Base-by-base conservation (phyloP, 2,113 vertebrate species). In the Motacilla tschutschensis region DNA sequence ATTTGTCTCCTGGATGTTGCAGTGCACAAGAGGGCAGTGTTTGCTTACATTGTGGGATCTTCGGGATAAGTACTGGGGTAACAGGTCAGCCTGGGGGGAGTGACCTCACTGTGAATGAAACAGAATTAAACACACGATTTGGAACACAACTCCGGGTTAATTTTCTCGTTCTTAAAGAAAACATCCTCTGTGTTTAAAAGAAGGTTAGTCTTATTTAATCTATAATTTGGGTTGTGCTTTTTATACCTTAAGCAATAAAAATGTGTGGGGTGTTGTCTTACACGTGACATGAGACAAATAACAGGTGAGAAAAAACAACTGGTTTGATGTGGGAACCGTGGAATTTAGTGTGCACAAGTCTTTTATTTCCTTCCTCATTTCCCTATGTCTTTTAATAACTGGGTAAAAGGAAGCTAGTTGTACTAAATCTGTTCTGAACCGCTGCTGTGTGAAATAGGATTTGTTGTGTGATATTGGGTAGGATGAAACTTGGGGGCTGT, bases 21-120 rank as follows among this genome's bases (percentile, higher is more conserved):
- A 17, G 94, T 91, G 96, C 97, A 94, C 96, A 95, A 97, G 97
- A 97, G 97, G 97, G 97, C 97, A 97, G 95, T 96, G 44, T 97
- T 96, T 90, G 90, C 96, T 96, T 88, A 22, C 74, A 6, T 58
- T 95, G 89, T 15, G 9, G 82, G 69, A 53, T 65, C 26, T 46
- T 43, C 25, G 14, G 22, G 85, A 8, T 79, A 69, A 71, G 11
- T 65, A 22, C 48, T 28, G 6, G 93, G 93, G 90, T 85, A 88
- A 55, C 88, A 73, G 95, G 95, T 94, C 95, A 88, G 81, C 11
- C 0, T 13, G 70, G 55, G 67, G 65, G 74, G 33, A 90, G 76
- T 83, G 94, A 95, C 94, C 94, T 91, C 22, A 3, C 81, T 77
- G 64, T 46, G 76, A 91, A 93, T 90, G 58, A 91, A 95, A 91